A percentile compares a stretch with the other conserved stretches of the same genome.
Evolutionary conservation across 2,113 vertebrate species (phyloP).

Genomic region (Aptenodytes patagonicus): DNA sequence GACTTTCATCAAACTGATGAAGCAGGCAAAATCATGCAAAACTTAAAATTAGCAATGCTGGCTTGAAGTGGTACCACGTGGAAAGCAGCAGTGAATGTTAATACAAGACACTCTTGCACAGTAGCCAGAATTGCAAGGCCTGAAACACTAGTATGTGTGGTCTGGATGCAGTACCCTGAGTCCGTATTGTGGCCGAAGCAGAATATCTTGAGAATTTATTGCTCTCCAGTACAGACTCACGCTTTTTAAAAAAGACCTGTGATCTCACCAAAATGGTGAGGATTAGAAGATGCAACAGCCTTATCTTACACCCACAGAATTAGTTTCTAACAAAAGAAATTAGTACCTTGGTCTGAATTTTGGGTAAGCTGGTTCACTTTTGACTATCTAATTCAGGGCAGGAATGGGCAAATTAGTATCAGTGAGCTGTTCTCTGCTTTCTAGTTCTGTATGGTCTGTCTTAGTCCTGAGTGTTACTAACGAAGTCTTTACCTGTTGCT

Average conservation of each 20-base stretch:
- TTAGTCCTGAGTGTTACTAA: not conserved
- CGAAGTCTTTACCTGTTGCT: not conserved
- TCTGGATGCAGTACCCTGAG: not conserved
- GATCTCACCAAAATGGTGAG: not conserved
- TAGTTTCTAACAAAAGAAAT: not conserved
- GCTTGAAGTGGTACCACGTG: not conserved
- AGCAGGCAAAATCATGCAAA: not conserved
- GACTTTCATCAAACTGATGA: not conserved
- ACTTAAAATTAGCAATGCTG: not conserved
- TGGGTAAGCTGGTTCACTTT: not conserved
- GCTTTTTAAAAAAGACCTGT: not conserved
- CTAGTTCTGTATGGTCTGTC: fast-evolving
- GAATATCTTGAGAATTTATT: not conserved
- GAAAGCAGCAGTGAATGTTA: not conserved
- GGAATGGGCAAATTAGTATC: not conserved
- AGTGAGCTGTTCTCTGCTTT: not conserved
- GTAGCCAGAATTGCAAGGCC: not conserved
- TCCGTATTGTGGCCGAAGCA: not conserved
- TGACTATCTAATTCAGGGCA: not conserved
- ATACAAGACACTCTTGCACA: not conserved
- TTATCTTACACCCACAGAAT: not conserved
- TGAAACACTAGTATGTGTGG: not conserved
- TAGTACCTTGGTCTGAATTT: not conserved
- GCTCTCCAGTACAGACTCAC: not conserved
- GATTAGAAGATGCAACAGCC: not conserved